Base-by-base conservation (phyloP, 2,888 invertebrate species). In the Eucera pruinosa region DNA sequence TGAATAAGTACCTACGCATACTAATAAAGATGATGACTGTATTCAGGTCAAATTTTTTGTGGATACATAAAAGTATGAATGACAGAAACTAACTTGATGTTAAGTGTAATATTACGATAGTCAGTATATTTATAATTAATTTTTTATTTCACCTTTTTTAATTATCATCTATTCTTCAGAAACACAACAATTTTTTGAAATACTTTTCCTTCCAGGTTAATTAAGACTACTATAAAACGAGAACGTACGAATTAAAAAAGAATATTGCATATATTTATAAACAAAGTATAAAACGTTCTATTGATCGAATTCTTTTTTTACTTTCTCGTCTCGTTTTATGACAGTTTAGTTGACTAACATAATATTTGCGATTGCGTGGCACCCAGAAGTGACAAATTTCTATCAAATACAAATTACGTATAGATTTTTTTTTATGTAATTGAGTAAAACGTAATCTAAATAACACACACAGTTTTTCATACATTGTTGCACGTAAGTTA, bases 401-500 rank as follows among this genome's bases (percentile, higher is more conserved):
- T 41, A 65, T 50, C n/a, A 15, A 33, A 60, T 54, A 57, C 45
- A 36, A 62, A 54, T 55, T 57, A 48, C 30, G 45, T 48, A 47
- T 41, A 41, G 15, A 36, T 61, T 60, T 62, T 23, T 45, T 33
- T 80, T 36, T 66, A 58, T 57, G 41, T 57, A 70, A 70, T 15
- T 23, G 9, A 68, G 39, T 41, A 64, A 72, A 54, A 68, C 41
- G 48, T 69, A 71, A 62, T 66, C 48, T 57, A 62, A 33, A 75
- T n/a, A n/a, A n/a, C n/a, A n/a, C 66, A 60, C 27, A 43, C 47
- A 60, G 54, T 65, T 78, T 62, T 78, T 79, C 76, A 65, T 71
- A 73, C 62, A 74, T 47, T 58, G 48, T 73, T 80, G 78, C 82
- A 70, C 72, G 68, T 73, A 81, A 78, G 75, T 81, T 83, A 69